phyloP scores from a whole-genome alignment of 2,888 invertebrate genomes.

The Protula sp. region DNA sequence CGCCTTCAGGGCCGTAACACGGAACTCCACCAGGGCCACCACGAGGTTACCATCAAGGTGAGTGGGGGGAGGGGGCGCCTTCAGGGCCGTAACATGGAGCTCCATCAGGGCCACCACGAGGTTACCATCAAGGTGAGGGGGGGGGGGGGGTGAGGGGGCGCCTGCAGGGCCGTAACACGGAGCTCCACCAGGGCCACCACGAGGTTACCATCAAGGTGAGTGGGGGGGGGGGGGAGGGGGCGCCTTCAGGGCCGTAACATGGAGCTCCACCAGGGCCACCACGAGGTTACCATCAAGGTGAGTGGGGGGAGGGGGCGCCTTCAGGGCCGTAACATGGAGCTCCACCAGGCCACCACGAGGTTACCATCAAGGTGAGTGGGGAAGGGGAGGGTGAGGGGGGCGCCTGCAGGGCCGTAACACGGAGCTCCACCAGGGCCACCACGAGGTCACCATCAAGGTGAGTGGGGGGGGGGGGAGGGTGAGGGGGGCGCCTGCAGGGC shows the following conservation, averaged over 20 bases:
- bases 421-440: constrained; percentile 85
- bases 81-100: no score
- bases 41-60: constrained; percentile 80
- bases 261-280: no score
- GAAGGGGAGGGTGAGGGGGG: constrained; percentile 86
- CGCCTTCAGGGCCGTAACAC: constrained; percentile 87
- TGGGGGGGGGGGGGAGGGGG: no score
- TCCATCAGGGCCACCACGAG: no score
- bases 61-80: no score
- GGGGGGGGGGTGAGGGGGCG: constrained; percentile 84
- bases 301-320: constrained; percentile 85
- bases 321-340: constrained; percentile 81
- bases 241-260: no score
- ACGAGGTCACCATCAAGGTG: constrained; percentile 83
- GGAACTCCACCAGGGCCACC: constrained; percentile 85
- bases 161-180: constrained; percentile 81
- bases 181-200: constrained; percentile 88
- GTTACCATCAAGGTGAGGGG: no score
- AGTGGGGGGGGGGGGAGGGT: no score
- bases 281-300: no score
- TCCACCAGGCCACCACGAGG: constrained; percentile 91
- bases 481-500: no score
- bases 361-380: constrained; percentile 80
- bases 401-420: constrained; percentile 85
- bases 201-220: constrained; percentile 77